Evolutionary conservation across 2,888 invertebrate species (phyloP), one percentile per base, ranked within the genome.

Genomic region (Acronicta leporina): DNA sequence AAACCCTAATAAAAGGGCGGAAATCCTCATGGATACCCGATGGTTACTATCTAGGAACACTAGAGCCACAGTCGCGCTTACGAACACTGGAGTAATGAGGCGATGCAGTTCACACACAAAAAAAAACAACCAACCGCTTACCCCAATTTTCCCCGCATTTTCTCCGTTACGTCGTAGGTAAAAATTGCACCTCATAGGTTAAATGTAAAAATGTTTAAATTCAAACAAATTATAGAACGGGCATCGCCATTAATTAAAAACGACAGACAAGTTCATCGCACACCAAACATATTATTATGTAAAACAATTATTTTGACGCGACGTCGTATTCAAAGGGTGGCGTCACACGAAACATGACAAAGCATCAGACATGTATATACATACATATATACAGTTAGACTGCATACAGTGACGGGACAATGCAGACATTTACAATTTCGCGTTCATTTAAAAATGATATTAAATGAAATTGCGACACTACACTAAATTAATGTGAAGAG

Each of bases 401-500:
- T 70, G 52, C 60, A 54, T 42, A 47, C 8, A 25, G 14, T 35
- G 43, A 7, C 48, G 45, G 55, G 35, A 69, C 69, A 73, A 74
- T 65, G 42, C 65, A 48, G 25, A 44, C 60, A 66, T 65, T 62
- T 50, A 78, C 69, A 75, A 67, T 65, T 62, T 61, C 47, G 30
- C 44, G n/a, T 54, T 55, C 67, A 67, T 67, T 69, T 73, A 68
- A 63, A 64, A 54, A 63, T 33, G 38, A 73, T 70, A 75, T 68
- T 66, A 66, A 68, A 78, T 75, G 64, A 71, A 79, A 71, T 68
- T 57, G 49, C 63, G 46, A 61, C 48, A 64, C 60, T 63, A 64
- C 53, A 60, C 63, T 66, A 77, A 73, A 80, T 78, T 68, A 74
- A 80, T 30, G 30, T 77, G 72, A 53, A 40, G 49, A 56, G 30